A percentile compares a stretch with the other conserved stretches of the same genome.
These are phyloP conservation scores for Agrilus mali DNA, from an alignment of 2,888 invertebrate genomes.

Conservation along the genomic window DNA sequence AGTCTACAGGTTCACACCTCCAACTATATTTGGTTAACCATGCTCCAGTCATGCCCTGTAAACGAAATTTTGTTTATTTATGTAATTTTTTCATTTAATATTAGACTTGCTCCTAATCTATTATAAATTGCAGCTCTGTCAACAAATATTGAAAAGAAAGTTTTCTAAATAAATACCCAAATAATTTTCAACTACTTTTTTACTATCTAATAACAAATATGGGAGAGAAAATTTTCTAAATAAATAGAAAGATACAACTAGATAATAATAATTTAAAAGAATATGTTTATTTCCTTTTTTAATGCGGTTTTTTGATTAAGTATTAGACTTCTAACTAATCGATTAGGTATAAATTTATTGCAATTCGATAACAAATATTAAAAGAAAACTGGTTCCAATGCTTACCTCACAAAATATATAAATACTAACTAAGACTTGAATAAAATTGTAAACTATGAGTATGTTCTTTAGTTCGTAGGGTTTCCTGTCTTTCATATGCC, in stretches of 20 bases:
- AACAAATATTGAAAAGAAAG: background rate
- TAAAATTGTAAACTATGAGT: constrained; percentile 73
- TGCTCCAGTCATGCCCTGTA: constrained; percentile 59
- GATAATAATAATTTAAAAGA: too few relatives aligned
- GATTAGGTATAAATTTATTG: too few relatives aligned
- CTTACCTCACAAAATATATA: constrained; percentile 69
- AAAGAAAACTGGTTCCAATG: constrained; percentile 3
- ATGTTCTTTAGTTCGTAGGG: constrained; percentile 69
- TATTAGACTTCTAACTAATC: too few relatives aligned
- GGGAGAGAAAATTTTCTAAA: too few relatives aligned
- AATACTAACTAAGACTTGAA: constrained; percentile 73
- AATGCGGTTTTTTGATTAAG: too few relatives aligned
- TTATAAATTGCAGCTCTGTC: background rate
- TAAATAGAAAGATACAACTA: too few relatives aligned
- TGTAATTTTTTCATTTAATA: too few relatives aligned
- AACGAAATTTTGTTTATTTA: constrained; percentile 12
- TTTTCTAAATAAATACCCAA: background rate
- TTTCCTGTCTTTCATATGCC: constrained; percentile 75
- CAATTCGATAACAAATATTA: too few relatives aligned
- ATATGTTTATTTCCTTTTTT: too few relatives aligned
- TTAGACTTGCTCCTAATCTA: too few relatives aligned
- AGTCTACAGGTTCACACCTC: constrained; percentile 87
- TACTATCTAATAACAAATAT: too few relatives aligned
- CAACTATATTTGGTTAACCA: constrained; percentile 78
- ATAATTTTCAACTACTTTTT: background rate